Conservation (phyloP, 2,797 vertebrate genomes). For the Sparidentex hasta region DNA sequence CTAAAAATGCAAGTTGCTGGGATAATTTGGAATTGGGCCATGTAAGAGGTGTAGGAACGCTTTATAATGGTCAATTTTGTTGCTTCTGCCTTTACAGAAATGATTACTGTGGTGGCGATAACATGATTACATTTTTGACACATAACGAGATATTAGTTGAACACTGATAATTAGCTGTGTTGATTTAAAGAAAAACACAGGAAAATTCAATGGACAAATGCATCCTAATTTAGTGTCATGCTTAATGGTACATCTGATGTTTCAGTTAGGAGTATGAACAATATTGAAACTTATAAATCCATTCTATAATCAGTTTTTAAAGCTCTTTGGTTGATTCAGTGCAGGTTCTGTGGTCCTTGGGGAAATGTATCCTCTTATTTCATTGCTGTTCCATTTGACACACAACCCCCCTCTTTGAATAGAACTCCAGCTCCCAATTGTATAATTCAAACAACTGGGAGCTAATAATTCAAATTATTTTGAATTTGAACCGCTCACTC, state of each 20-base stretch:
- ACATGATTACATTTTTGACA: neutral
- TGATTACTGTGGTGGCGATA: neutral
- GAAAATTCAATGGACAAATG: neutral
- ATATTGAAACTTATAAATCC: neutral
- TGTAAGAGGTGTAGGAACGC: too few relatives aligned
- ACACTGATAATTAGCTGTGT: neutral
- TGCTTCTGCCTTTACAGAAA: neutral
- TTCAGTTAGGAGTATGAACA: neutral
- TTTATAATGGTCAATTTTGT: neutral
- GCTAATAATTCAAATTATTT: too few relatives aligned
- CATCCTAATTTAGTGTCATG: neutral
- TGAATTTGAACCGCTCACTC: slow-evolving; percentile 16
- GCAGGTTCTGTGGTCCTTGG: too few relatives aligned
- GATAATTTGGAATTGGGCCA: too few relatives aligned
- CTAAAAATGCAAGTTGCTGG: too few relatives aligned
- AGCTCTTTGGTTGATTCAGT: neutral
- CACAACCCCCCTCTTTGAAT: neutral
- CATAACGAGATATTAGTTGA: neutral
- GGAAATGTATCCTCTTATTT: neutral
- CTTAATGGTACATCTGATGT: neutral
- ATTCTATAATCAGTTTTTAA: neutral
- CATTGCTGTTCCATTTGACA: neutral
- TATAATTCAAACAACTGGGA: too few relatives aligned
- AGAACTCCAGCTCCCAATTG: neutral
- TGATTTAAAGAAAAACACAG: neutral